Base-by-base conservation (phyloP, 2,888 invertebrate species). In the Steinernema scapterisci region DNA sequence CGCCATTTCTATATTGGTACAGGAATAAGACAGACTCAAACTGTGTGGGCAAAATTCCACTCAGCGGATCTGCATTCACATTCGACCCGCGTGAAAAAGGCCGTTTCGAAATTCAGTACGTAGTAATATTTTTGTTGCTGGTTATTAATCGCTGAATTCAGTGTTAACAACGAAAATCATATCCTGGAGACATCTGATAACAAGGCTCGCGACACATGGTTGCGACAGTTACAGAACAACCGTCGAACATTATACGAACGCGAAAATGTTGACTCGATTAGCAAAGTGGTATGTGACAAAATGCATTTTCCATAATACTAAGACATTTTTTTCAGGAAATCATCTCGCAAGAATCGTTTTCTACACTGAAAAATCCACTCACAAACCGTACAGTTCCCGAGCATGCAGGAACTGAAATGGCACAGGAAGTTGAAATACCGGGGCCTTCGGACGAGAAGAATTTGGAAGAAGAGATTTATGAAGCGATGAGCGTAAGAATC, bases 1-100 rank as follows among this genome's bases (percentile, higher is more conserved):
- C 84, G 7, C 83, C 84, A 3, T 82, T 81, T 56, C 75, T 86
- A n/a, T 86, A 85, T 70, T 85, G 85, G 85, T 86, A 78, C 73
- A 78, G 83, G 77, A 83, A 81, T 43, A 77, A 80, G 2, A 78
- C 79, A 25, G 86, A 86, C 75, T 79, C 85, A 7, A 78, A 81
- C 52, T 83, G 82, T 63, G 75, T 80, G 19, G 86, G 85, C 9
- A 74, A 84, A 38, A 76, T 85, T 19, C 75, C 79, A 16, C 74
- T 86, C 45, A 76, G 77, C 23, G 85, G 85, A 1, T 84, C 85
- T 27, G 86, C 86, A 2, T 85, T 86, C 71, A 84, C 83, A 0
- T 85, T 82, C 76, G 83, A 86, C 76, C 84, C 86, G 3, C 75
- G 79, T 25, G 83, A 85, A 56, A 80, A 79, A 51, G 84, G 84